These are phyloP conservation scores for Papilio xuthus DNA, from an alignment of 1,140 invertebrate genomes.

Conservation along the genomic window DNA sequence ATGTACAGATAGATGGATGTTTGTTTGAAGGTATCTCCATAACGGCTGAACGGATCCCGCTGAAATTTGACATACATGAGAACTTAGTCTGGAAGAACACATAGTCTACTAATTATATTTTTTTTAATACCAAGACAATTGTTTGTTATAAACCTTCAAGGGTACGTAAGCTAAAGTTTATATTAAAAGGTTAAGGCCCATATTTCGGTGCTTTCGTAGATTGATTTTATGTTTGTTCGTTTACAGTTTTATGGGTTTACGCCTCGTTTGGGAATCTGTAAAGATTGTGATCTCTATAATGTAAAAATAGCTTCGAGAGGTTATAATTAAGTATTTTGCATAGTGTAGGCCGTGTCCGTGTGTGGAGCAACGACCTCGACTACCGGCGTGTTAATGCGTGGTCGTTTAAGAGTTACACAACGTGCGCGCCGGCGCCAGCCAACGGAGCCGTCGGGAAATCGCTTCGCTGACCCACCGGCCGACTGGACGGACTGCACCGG, in stretches of 20 bases:
- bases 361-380: conserved; percentile 75
- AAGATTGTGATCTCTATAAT: background rate
- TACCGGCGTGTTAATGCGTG: conserved; percentile 38
- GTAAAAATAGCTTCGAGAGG: background rate
- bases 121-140: too few species aligned
- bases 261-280: conserved; percentile 5
- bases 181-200: background rate
- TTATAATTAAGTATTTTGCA: conserved; percentile 42
- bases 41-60: too few species aligned
- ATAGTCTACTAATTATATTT: too few species aligned
- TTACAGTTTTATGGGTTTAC: background rate
- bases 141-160: too few species aligned
- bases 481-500: conserved; percentile 46
- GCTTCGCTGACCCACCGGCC: conserved; percentile 72
- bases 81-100: too few species aligned
- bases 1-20: too few species aligned
- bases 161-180: background rate
- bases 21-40: too few species aligned
- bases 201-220: background rate
- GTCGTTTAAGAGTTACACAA: conserved; percentile 66
- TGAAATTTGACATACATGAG: too few species aligned
- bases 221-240: background rate
- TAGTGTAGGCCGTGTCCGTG: conserved; percentile 55
- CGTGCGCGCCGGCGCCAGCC: conserved; percentile 67
- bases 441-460: conserved; percentile 70